Evolutionary conservation across 35 echinoderm and acorn worm species (phyloP).

Genomic region (Amphiura filiformis): DNA sequence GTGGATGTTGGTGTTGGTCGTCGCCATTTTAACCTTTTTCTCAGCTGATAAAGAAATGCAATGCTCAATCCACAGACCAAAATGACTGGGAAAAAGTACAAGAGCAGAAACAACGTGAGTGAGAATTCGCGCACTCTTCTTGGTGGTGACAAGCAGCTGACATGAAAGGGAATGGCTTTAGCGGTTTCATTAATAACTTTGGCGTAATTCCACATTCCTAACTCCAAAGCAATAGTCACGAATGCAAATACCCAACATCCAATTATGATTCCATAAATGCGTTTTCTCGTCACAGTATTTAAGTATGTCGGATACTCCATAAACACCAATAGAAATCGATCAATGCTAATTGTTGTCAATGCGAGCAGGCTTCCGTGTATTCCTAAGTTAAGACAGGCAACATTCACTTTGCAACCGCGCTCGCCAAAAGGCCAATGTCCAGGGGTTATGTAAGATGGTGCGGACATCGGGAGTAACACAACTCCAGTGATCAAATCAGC

Average conservation of each 20-base stretch:
- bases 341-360: conserved; percentile 3
- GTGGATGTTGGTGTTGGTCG: too few species aligned
- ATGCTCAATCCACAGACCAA: background rate
- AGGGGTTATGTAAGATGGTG: conserved; percentile 4
- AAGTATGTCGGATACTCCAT: conserved; percentile 21
- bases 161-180: background rate
- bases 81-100: background rate
- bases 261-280: background rate
- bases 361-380: background rate
- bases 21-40: background rate
- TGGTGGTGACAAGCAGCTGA: conserved; percentile 11
- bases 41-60: background rate
- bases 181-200: background rate
- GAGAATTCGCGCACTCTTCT: background rate
- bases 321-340: conserved; percentile 15
- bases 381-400: background rate
- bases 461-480: background rate
- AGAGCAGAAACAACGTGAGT: background rate
- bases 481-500: background rate
- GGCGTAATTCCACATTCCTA: background rate
- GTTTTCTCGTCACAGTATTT: background rate
- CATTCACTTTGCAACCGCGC: background rate
- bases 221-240: background rate
- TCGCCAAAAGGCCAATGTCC: conserved; percentile 24
- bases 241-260: background rate